Conservation (phyloP, 2,113 vertebrate species). For the Orycteropus afer region DNA sequence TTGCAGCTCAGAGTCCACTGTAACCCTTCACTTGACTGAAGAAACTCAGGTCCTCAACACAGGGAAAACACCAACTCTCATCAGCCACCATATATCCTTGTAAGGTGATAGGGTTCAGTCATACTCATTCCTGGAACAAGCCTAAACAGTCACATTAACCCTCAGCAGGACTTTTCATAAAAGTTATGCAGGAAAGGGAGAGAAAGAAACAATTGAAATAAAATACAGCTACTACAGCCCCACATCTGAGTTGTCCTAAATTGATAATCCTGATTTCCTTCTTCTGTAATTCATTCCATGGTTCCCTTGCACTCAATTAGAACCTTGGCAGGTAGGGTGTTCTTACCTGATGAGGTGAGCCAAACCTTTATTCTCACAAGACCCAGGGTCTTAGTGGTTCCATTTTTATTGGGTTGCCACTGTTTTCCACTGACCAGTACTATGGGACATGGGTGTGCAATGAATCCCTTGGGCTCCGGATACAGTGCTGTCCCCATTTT, state of each 20-base stretch:
- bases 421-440: background rate
- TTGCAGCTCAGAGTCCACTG: background rate
- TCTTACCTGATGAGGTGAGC: background rate
- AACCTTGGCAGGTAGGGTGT: background rate
- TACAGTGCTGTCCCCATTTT: background rate
- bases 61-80: background rate
- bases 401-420: background rate
- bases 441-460: background rate
- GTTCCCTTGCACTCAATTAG: background rate
- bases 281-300: accelerated
- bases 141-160: too few species aligned
- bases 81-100: background rate
- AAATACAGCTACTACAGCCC: background rate
- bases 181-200: background rate
- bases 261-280: background rate
- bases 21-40: background rate
- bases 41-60: background rate
- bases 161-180: background rate
- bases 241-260: background rate
- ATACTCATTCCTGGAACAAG: background rate
- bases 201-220: background rate
- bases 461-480: background rate
- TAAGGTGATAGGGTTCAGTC: too few species aligned
- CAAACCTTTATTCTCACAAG: background rate
- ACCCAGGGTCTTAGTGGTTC: background rate